A percentile compares a stretch with the other conserved stretches of the same genome.
Conservation (phyloP, 2,797 vertebrate species). For the Neoniphon sammara region DNA sequence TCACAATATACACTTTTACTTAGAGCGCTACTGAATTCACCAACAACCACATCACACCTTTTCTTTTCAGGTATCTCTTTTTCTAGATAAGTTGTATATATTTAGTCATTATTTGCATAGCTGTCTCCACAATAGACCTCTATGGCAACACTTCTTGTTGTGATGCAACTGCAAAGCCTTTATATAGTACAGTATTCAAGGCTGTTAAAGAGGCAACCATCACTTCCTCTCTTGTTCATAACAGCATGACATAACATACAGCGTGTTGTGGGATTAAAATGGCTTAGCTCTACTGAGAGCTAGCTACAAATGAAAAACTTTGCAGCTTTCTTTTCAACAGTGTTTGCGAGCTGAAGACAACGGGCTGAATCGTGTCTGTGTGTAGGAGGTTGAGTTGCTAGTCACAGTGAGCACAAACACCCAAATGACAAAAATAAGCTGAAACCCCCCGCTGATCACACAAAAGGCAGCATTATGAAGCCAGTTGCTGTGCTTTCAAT, state of each 20-base stretch:
- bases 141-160: too few species aligned
- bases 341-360: background rate
- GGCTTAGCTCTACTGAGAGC: background rate
- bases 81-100: too few species aligned
- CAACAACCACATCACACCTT: too few species aligned
- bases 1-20: too few species aligned
- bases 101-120: too few species aligned
- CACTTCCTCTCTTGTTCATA: background rate
- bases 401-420: constrained; percentile 9
- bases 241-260: constrained; percentile 1
- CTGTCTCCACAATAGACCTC: too few species aligned
- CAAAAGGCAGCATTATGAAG: constrained; percentile 11
- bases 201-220: too few species aligned
- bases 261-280: background rate
- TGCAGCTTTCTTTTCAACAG: background rate
- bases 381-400: constrained; percentile 7
- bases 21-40: too few species aligned
- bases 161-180: too few species aligned
- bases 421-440: constrained; percentile 5
- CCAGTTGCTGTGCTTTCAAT: constrained; percentile 4
- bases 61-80: too few species aligned
- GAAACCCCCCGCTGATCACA: constrained; percentile 24
- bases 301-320: background rate
- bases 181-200: too few species aligned
- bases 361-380: constrained; percentile 6